These are phyloP conservation scores for Alcedo quadribrachys DNA, from an alignment of 2,797 vertebrate genomes.

Conservation along the genomic window DNA sequence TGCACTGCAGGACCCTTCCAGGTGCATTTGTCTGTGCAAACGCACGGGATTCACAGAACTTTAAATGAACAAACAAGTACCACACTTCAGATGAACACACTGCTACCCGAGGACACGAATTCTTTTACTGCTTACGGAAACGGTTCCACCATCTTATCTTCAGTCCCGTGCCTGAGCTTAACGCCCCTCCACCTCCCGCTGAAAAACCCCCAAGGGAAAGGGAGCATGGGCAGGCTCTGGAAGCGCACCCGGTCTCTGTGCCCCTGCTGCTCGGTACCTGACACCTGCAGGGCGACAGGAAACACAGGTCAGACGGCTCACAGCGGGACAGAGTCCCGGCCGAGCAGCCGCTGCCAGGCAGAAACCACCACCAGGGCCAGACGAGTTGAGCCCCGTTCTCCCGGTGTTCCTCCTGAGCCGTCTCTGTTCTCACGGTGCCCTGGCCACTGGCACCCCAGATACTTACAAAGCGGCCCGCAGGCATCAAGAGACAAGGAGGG, in stretches of 20 bases:
- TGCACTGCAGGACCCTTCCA: no score
- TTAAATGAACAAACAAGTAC: fast-evolving
- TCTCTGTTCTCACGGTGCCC: neutral
- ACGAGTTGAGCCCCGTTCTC: no score
- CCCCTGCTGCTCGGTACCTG: neutral
- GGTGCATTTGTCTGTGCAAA: no score
- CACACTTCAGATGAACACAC: no score
- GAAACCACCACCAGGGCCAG: neutral
- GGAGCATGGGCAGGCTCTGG: neutral
- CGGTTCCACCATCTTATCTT: neutral
- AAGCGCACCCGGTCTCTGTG: no score
- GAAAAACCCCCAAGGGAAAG: fast-evolving
- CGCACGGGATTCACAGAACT: neutral
- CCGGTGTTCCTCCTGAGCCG: neutral
- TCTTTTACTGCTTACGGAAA: no score
- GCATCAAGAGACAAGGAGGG: neutral
- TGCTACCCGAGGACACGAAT: fast-evolving
- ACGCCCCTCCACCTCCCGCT: neutral
- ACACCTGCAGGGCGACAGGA: neutral
- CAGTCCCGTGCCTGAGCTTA: fast-evolving
- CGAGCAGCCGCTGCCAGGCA: neutral
- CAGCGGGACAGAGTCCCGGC: neutral
- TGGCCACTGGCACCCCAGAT: neutral
- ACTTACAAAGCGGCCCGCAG: neutral
- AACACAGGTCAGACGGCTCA: neutral